Conservation (phyloP, 2,113 vertebrate genomes). For the Pseudopodoces humilis region DNA sequence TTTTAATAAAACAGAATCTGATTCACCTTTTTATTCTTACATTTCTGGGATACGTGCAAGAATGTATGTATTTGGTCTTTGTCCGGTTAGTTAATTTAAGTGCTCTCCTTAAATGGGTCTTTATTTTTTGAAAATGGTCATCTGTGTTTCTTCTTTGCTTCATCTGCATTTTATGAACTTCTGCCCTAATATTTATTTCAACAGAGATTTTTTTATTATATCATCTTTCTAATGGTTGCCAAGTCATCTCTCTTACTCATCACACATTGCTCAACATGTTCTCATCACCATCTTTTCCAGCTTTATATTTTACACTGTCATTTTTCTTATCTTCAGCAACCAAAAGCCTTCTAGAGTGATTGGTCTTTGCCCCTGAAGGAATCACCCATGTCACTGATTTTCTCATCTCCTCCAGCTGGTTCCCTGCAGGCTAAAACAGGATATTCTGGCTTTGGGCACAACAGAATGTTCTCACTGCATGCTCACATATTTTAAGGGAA, state of each 20-base stretch:
- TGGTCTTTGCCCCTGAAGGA: not conserved
- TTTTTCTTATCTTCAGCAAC: not conserved
- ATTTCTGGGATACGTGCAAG: not conserved
- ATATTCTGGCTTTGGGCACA: not conserved
- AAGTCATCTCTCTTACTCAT: not conserved
- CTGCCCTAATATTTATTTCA: not conserved
- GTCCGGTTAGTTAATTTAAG: not conserved
- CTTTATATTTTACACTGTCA: not conserved
- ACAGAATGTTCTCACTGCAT: not conserved
- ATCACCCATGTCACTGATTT: not conserved
- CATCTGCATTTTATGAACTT: not conserved
- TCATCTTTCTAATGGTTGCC: not conserved
- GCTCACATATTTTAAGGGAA: not conserved
- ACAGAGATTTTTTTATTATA: not conserved
- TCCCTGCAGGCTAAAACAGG: not conserved
- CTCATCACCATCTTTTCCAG: not conserved
- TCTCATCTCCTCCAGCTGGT: not conserved
- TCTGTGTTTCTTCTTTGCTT: not conserved
- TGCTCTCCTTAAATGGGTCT: not conserved
- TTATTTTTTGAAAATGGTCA: not conserved
- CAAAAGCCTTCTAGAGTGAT: not conserved
- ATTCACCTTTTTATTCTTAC: not conserved
- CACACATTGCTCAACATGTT: fast-evolving
- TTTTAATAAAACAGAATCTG: not conserved
- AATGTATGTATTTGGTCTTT: not conserved